phyloP scores from a whole-genome alignment of 2,113 vertebrate genomes.

The Holacanthus passer region DNA sequence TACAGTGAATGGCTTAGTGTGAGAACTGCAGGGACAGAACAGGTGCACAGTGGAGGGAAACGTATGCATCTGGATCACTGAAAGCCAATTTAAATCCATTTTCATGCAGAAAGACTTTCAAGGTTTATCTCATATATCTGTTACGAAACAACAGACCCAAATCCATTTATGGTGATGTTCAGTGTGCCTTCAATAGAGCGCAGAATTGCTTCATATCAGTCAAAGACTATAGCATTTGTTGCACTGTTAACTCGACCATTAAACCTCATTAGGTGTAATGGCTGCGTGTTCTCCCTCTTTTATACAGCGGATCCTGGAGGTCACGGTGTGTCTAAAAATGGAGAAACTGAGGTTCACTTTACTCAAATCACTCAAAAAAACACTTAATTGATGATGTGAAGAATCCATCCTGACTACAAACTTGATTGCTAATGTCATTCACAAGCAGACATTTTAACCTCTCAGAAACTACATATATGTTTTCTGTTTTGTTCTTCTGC shows the following conservation, averaged over 20 bases:
- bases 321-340: conserved; percentile 5
- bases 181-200: conserved; percentile 18
- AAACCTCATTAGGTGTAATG: conserved; percentile 51
- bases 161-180: conserved; percentile 13
- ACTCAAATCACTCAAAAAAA: conserved; percentile 30
- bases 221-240: conserved; percentile 10
- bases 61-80: conserved; percentile 29
- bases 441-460: neutral
- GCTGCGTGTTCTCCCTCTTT: conserved; percentile 10
- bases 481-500: neutral
- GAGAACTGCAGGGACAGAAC: conserved; percentile 48
- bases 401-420: neutral
- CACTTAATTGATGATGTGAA: neutral
- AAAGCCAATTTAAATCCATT: conserved; percentile 34
- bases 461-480: neutral
- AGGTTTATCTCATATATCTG: conserved; percentile 24
- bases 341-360: conserved; percentile 9
- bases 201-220: conserved; percentile 24
- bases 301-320: conserved; percentile 4
- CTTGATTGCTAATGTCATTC: neutral
- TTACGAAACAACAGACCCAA: conserved; percentile 33
- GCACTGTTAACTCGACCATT: conserved; percentile 31
- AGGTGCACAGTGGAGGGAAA: conserved; percentile 40
- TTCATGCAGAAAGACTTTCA: conserved; percentile 23
- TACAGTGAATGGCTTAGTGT: conserved; percentile 43